phyloP scores from a whole-genome alignment of 2,113 vertebrate genomes.

The Vicugna pacos region DNA sequence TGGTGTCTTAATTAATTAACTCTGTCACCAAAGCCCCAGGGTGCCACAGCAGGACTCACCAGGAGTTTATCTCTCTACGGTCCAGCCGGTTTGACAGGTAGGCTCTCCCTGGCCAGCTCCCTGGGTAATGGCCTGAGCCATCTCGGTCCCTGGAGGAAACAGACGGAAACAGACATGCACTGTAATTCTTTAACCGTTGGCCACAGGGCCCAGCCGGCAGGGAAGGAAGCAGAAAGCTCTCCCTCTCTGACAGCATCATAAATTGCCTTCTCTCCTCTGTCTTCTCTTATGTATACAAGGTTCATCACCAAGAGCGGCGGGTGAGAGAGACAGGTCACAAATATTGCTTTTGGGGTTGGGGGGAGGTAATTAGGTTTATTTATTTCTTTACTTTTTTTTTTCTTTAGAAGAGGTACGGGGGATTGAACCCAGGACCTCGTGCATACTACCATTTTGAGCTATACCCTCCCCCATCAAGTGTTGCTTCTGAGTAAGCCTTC shows the following conservation, averaged over 20 bases:
- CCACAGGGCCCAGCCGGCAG: background rate
- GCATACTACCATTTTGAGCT: too few relatives aligned
- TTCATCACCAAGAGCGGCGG: background rate
- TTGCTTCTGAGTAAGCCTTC: background rate
- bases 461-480: too few relatives aligned
- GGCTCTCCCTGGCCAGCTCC: constrained; percentile 54
- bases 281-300: background rate
- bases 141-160: background rate
- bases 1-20: constrained; percentile 83
- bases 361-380: too few relatives aligned
- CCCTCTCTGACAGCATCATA: background rate
- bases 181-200: constrained; percentile 16
- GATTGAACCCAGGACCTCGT: too few relatives aligned
- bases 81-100: constrained; percentile 61
- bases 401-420: too few relatives aligned
- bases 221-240: background rate
- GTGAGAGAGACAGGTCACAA: background rate
- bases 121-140: constrained; percentile 44
- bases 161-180: background rate
- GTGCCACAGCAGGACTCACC: constrained; percentile 47
- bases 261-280: background rate
- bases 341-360: background rate
- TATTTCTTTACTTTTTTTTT: too few relatives aligned
- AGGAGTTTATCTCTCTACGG: constrained; percentile 63
- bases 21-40: constrained; percentile 69